Percentiles rank a stretch among this genome's conserved stretches.
These are phyloP conservation scores for Anhinga rufa DNA, from an alignment of 2,113 vertebrate species.

Conservation along the genomic window DNA sequence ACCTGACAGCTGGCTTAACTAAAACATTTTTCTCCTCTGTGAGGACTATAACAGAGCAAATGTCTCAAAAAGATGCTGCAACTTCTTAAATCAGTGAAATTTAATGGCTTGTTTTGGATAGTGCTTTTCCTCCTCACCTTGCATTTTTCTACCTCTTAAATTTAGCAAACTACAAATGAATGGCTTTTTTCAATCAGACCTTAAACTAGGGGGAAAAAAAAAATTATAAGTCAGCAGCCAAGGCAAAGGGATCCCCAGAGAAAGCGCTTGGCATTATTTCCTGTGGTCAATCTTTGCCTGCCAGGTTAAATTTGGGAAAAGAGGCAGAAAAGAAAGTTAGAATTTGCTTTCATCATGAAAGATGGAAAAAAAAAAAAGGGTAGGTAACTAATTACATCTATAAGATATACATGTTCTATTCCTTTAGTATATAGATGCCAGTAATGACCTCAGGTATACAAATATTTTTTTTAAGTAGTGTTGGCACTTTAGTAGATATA, in stretches of 20 bases:
- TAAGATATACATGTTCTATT: background rate
- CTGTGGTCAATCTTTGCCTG: background rate
- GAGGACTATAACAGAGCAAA: background rate
- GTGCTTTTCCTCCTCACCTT: background rate
- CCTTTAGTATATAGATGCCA: background rate
- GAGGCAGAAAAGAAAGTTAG: background rate
- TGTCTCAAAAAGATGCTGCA: background rate
- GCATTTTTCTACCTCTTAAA: background rate
- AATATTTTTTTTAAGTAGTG: background rate
- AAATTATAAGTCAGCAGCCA: background rate
- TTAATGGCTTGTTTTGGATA: background rate
- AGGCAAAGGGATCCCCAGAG: background rate
- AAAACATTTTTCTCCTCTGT: background rate
- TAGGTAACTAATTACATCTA: background rate
- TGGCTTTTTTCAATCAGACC: background rate
- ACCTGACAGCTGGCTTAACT: background rate
- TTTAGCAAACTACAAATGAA: background rate
- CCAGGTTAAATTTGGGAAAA: background rate
- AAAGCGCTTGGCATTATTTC: background rate
- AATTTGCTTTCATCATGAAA: background rate
- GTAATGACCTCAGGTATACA: background rate
- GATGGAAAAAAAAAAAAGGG: background rate
- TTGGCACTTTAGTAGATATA: background rate
- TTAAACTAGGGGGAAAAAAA: background rate
- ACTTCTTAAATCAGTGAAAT: background rate